Conservation (phyloP, 2,888 invertebrate genomes). For the Prosapia bicincta region DNA sequence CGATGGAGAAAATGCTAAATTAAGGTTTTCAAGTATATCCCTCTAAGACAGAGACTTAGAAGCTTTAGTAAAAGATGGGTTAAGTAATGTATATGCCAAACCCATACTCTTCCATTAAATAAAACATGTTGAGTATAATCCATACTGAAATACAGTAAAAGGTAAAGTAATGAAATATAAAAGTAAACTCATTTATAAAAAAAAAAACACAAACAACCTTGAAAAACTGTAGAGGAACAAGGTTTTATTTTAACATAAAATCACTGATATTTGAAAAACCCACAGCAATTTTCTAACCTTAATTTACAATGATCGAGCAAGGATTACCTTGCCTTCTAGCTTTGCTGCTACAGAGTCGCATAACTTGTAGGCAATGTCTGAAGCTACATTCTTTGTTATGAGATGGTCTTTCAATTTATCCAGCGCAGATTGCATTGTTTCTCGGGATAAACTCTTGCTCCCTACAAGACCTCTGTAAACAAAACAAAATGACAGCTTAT, state of each 20-base stretch:
- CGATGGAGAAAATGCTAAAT: no score
- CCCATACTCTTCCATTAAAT: no score
- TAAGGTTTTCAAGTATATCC: no score
- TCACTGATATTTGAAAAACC: not conserved
- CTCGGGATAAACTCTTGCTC: conserved; percentile 76
- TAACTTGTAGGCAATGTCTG: conserved; percentile 90
- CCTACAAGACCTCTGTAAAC: conserved; percentile 68
- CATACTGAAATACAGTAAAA: no score
- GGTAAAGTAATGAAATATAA: no score
- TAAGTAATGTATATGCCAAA: no score
- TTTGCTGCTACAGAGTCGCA: conserved; percentile 90
- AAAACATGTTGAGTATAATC: no score
- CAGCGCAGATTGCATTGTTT: conserved; percentile 79
- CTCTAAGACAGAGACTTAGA: no score
- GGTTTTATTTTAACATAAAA: not conserved
- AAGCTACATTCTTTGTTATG: conserved; percentile 95
- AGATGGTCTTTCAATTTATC: conserved; percentile 95
- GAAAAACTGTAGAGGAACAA: no score
- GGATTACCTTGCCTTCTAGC: conserved; percentile 75
- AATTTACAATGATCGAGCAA: not conserved
- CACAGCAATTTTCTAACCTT: not conserved
- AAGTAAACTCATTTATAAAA: no score
- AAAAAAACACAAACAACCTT: no score
- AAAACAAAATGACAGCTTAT: not conserved
- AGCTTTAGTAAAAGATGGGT: no score